These are phyloP conservation scores for Centruroides sculpturatus DNA, from an alignment of 1,140 invertebrate species.

Conservation along the genomic window DNA sequence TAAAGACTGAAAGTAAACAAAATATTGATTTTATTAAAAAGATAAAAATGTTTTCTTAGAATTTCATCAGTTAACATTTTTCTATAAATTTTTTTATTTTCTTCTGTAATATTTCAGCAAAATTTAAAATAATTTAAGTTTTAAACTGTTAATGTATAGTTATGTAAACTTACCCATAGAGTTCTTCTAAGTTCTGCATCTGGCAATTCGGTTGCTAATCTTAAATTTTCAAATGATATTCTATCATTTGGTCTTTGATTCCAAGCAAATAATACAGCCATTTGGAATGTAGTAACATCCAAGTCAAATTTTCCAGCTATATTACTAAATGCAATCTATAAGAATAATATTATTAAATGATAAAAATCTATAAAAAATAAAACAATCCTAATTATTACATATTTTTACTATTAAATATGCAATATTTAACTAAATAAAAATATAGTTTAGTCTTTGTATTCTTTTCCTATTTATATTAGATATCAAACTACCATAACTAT, in stretches of 20 bases:
- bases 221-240: slow-evolving; percentile 87
- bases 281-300: slow-evolving; percentile 98
- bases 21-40: not conserved
- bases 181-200: slow-evolving; percentile 89
- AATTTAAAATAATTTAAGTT: no score
- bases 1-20: slow-evolving; percentile 46
- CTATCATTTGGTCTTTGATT: slow-evolving; percentile 85
- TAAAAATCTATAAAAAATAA: not conserved
- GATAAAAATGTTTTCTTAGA: not conserved
- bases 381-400: slow-evolving; percentile 9
- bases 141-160: no score
- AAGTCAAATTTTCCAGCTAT: slow-evolving; percentile 88
- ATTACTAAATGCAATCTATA: slow-evolving; percentile 83
- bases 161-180: slow-evolving; percentile 52
- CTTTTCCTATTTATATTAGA: not conserved
- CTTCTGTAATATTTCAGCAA: no score
- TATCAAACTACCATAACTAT: no score
- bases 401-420: not conserved
- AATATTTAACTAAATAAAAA: no score
- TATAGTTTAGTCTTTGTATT: not conserved
- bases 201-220: slow-evolving; percentile 89
- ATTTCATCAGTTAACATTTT: not conserved
- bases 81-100: not conserved
- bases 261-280: slow-evolving; percentile 99
- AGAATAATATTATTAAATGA: not conserved